A percentile compares a stretch with the other conserved stretches of the same genome.
Conservation (phyloP, 2,888 invertebrate genomes). For the Eupelmus urozonus region DNA sequence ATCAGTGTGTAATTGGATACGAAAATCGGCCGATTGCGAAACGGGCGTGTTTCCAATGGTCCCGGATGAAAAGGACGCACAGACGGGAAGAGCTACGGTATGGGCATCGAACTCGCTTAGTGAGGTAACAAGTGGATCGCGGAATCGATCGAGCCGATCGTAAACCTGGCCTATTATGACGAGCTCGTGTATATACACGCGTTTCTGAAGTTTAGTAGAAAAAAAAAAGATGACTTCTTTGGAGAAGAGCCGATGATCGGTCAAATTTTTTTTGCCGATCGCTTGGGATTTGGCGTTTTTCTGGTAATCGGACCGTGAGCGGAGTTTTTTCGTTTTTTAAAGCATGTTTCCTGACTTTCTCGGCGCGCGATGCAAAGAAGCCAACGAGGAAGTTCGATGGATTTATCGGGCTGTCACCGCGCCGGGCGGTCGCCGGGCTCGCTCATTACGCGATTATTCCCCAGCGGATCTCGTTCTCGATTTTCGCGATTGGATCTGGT, state of each 20-base stretch:
- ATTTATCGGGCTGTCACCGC: constrained; percentile 37
- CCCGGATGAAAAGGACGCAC: constrained; percentile 1
- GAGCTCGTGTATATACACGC: no score
- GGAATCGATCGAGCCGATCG: constrained; percentile 17
- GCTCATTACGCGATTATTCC: constrained; percentile 31
- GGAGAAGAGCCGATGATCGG: no score
- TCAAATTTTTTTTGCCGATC: no score
- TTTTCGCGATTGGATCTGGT: neutral
- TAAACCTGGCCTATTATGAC: constrained; percentile 10
- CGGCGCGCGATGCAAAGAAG: constrained; percentile 25
- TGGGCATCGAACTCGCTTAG: constrained; percentile 6
- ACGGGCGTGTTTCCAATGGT: neutral
- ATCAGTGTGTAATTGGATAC: neutral
- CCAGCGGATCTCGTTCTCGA: neutral
- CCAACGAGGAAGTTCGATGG: constrained; percentile 38
- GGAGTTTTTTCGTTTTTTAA: no score
- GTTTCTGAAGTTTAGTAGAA: no score
- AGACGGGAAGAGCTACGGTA: constrained; percentile 15
- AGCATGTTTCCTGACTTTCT: constrained; percentile 40
- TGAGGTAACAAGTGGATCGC: constrained; percentile 52
- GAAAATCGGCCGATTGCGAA: neutral
- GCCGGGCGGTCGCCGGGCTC: neutral
- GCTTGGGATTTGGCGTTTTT: no score
- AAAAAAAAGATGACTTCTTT: no score
- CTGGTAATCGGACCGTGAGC: no score